Base-by-base conservation (phyloP, 2,888 invertebrate species). In the Dynastes hyllus region DNA sequence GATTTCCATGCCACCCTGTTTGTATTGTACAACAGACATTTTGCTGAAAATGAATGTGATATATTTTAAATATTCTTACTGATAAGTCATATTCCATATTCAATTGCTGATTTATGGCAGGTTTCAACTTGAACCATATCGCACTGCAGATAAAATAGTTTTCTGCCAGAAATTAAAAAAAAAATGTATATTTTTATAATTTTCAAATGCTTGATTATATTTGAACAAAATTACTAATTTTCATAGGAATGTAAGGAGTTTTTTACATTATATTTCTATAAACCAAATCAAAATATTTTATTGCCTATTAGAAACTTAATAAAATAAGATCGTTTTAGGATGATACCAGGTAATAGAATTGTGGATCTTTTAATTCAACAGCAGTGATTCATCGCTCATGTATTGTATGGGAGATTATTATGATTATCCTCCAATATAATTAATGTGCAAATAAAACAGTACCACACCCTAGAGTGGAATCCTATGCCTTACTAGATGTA, bases 401-500 rank as follows among this genome's bases (percentile, higher is more conserved):
- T 22, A 58, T 58, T 4, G 22, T 58, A 8, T 27, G n/a, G 16
- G 1, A n/a, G 16, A 53, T 53, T 53, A n/a, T 53, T 53, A 58
- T 58, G 8, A 45, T 45, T 45, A 45, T 11, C 45, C 1, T 8
- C 9, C 2, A 45, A 45, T 11, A 45, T 45, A 37, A 11, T 45
- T 45, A 45, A 32, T 63, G 27, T 29, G 27, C 50, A 67, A 77
- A 77, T 67, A 53, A 40, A 67, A 55, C 40, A 79, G 71, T 83
- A 85, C 86, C 86, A 86, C 85, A 86, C 86, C 86, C 86, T 80
- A 69, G 65, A 13, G 13, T 63, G 53, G 16, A 69, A 53, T 8
- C 40, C 22, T 45, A 40, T 53, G 37, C 29, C 55, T 32, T 32
- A 55, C 81, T 79, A 76, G 78, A 78, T 79, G 82, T 77, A 86